Percentiles rank a stretch among this genome's conserved stretches.
phyloP scores from a whole-genome alignment of 2,888 invertebrate species.

The Oligia strigilis region DNA sequence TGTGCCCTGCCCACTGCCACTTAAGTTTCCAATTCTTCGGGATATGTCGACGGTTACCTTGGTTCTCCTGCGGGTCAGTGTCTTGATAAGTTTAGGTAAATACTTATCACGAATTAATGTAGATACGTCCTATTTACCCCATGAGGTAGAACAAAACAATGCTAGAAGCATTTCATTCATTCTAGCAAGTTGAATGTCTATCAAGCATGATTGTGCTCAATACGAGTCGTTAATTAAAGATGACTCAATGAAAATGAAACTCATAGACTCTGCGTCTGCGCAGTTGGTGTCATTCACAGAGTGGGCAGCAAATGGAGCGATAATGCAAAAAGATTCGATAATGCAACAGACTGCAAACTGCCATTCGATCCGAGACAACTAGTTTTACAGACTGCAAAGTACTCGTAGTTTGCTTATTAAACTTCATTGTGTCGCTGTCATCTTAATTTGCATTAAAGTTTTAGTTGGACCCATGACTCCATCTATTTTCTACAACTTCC shows the following conservation, averaged over 20 bases:
- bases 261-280: constrained; percentile 60
- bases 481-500: too few species aligned
- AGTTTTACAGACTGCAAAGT: neutral
- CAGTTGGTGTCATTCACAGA: constrained; percentile 33
- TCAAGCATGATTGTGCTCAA: constrained; percentile 51
- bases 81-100: neutral
- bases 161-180: constrained; percentile 5
- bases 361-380: neutral
- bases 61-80: too few species aligned
- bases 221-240: constrained; percentile 45
- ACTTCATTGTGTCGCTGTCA: too few species aligned
- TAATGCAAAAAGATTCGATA: neutral
- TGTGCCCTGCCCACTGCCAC: too few species aligned
- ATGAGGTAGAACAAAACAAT: neutral
- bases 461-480: too few species aligned
- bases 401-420: neutral
- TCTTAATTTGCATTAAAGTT: too few species aligned
- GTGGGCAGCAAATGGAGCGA: constrained; percentile 31
- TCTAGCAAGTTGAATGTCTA: constrained; percentile 20
- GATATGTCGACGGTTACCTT: too few species aligned
- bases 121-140: neutral
- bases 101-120: neutral
- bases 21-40: too few species aligned
- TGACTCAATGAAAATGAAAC: constrained; percentile 60
- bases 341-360: too few species aligned